Percentiles rank a stretch among this genome's conserved stretches.
Evolutionary conservation across 2,113 vertebrate species (phyloP).

Genomic region (Todiramphus chloris): DNA sequence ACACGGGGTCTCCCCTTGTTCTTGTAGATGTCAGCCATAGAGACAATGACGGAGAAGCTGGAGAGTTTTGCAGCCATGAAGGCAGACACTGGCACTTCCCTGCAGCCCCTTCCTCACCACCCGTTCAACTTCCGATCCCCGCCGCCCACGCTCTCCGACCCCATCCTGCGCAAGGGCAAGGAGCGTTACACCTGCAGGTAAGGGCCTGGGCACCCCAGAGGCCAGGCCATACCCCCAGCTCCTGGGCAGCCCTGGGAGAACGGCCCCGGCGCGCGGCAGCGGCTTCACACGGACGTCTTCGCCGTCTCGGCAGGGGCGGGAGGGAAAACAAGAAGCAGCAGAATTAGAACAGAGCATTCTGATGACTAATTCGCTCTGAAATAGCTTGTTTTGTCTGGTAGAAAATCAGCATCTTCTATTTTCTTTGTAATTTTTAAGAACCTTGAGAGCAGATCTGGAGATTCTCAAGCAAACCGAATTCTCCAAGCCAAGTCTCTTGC

Average conservation of each 20-base stretch:
- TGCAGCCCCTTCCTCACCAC: conserved; percentile 93
- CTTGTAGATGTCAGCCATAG: conserved; percentile 94
- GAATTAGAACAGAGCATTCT: conserved; percentile 1
- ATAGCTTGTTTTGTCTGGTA: conserved; percentile 65
- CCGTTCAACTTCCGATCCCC: conserved; percentile 97
- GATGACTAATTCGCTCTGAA: conserved; percentile 53
- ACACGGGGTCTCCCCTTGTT: not conserved
- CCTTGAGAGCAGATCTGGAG: conserved; percentile 44
- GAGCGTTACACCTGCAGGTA: conserved; percentile 99
- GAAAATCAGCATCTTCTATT: conserved; percentile 50
- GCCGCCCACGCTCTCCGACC: conserved; percentile 92
- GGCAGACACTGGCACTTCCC: conserved; percentile 83
- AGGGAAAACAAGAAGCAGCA: not conserved
- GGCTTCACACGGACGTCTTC: rapidly evolving
- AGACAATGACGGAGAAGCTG: conserved; percentile 98
- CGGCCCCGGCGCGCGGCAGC: not conserved
- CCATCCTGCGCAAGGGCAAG: conserved; percentile 98
- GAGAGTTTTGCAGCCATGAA: conserved; percentile 95
- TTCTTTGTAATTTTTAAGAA: conserved; percentile 56
- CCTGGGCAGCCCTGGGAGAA: not conserved
- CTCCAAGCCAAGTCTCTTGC: not conserved
- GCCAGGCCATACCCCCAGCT: rapidly evolving
- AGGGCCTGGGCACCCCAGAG: not conserved
- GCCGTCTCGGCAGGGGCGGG: not conserved
- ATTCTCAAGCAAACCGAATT: conserved; percentile 13